A percentile compares a stretch with the other conserved stretches of the same genome.
Evolutionary conservation across 2,113 vertebrate genomes (phyloP).

Genomic region (Crotalus helleri): DNA sequence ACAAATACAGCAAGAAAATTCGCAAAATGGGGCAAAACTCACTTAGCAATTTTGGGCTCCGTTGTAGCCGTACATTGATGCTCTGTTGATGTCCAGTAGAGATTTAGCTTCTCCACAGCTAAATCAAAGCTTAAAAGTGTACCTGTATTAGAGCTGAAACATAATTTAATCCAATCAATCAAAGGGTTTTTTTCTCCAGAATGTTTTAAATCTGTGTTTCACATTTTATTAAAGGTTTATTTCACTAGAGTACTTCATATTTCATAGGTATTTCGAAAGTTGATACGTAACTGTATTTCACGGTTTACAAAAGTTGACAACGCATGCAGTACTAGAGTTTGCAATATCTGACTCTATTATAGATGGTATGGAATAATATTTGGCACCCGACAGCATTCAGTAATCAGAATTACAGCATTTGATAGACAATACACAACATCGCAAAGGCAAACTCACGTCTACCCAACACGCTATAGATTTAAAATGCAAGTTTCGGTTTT

Average conservation of each 20-base stretch:
- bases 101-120: background rate
- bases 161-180: background rate
- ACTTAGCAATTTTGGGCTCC: background rate
- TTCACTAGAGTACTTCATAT: background rate
- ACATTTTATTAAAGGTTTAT: background rate
- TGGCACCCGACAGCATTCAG: background rate
- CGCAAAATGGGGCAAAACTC: background rate
- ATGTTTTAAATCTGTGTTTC: background rate
- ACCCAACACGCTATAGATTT: background rate
- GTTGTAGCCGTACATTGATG: background rate
- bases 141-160: background rate
- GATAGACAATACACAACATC: background rate
- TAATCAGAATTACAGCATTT: background rate
- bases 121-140: background rate
- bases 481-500: background rate
- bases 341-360: background rate
- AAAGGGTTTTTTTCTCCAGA: background rate
- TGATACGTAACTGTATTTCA: background rate
- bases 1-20: too few species aligned
- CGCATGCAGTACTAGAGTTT: background rate
- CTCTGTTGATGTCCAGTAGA: background rate
- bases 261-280: background rate
- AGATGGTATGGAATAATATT: background rate
- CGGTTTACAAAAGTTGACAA: background rate
- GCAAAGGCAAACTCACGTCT: background rate